A percentile compares a stretch with the other conserved stretches of the same genome.
Evolutionary conservation across 1,140 invertebrate species (phyloP).

Genomic region (Ips typographus): DNA sequence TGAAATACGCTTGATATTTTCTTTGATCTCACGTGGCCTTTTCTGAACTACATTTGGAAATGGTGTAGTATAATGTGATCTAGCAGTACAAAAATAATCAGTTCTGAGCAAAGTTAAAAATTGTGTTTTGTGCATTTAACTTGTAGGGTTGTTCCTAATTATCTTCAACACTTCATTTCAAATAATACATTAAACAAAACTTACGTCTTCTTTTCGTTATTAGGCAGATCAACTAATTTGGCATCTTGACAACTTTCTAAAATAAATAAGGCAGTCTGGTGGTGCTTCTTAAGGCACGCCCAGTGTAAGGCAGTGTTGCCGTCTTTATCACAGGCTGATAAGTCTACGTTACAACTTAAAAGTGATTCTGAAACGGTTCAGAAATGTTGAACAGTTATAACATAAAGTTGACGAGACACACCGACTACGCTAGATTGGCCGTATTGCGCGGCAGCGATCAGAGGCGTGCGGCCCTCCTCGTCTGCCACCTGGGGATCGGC

Average conservation of each 20-base stretch:
- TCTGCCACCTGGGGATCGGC: constrained; percentile 54
- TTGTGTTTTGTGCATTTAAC: too few species aligned
- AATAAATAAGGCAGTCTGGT: constrained; percentile 58
- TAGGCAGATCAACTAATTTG: constrained; percentile 58
- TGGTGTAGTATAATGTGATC: too few species aligned
- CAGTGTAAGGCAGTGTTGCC: constrained; percentile 64
- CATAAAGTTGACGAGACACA: constrained; percentile 42
- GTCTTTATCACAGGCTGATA: constrained; percentile 56
- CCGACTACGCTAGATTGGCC: constrained; percentile 59
- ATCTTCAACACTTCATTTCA: background rate
- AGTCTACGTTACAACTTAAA: constrained; percentile 53
- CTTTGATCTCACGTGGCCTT: too few species aligned
- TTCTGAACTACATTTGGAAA: too few species aligned
- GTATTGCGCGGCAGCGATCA: constrained; percentile 61
- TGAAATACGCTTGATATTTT: background rate
- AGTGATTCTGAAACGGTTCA: constrained; percentile 35
- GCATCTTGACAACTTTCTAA: constrained; percentile 58
- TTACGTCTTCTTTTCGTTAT: constrained; percentile 62
- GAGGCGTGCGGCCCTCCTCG: constrained; percentile 59
- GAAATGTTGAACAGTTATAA: too few species aligned
- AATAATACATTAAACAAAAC: constrained; percentile 29
- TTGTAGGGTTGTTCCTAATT: too few species aligned
- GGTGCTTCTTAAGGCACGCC: constrained; percentile 60
- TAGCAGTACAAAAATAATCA: too few species aligned
- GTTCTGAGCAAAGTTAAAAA: too few species aligned